Evolutionary conservation across 2,888 invertebrate species (phyloP).

Genomic region (Plebejus anna): DNA sequence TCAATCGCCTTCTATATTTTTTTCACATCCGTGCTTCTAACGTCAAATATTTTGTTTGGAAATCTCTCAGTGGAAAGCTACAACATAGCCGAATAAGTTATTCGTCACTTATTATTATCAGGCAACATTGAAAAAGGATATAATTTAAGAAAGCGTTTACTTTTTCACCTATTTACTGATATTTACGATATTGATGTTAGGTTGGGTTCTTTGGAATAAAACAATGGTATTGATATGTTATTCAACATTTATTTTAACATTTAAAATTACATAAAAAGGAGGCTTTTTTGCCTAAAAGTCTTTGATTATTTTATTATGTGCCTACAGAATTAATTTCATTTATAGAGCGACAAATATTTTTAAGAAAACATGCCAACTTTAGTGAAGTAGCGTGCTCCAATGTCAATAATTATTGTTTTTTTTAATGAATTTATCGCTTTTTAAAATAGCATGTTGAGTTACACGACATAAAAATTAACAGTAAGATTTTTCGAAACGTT

Average conservation of each 20-base stretch:
- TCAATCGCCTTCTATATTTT: neutral
- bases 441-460: neutral
- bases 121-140: neutral
- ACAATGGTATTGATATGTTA: constrained; percentile 66
- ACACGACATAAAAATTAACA: neutral
- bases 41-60: neutral
- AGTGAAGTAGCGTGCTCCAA: neutral
- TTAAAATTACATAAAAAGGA: constrained; percentile 79
- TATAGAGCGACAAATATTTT: constrained; percentile 52
- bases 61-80: neutral
- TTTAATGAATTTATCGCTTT: neutral
- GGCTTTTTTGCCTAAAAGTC: constrained; percentile 75
- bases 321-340: constrained; percentile 74
- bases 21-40: neutral
- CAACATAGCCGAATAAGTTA: too few species aligned
- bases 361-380: constrained; percentile 39
- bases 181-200: too few species aligned
- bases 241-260: constrained; percentile 78
- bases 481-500: neutral
- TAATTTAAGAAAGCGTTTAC: neutral
- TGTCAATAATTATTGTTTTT: neutral
- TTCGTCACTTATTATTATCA: too few species aligned
- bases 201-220: constrained; percentile 48
- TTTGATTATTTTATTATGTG: constrained; percentile 64
- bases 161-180: neutral